Evolutionary conservation across 2,113 vertebrate genomes (phyloP).

Genomic region (Ceratotherium simum): DNA sequence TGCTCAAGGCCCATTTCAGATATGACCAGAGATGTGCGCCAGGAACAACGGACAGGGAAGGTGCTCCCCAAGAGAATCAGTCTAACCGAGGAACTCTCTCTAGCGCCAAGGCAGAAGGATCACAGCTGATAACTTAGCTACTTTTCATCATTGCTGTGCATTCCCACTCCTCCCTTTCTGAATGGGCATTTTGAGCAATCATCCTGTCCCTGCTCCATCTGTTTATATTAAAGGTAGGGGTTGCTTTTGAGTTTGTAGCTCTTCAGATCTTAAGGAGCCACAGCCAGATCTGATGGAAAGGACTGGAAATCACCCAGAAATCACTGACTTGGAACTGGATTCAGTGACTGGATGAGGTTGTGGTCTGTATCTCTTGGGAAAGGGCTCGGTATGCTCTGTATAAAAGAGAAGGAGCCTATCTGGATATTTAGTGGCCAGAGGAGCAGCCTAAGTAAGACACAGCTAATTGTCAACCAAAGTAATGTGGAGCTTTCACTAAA

Average conservation of each 20-base stretch:
- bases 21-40: neutral
- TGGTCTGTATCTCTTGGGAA: neutral
- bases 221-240: neutral
- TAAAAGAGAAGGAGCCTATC: neutral
- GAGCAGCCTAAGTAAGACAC: neutral
- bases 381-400: neutral
- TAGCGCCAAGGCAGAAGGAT: neutral
- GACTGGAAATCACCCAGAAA: neutral
- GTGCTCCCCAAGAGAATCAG: neutral
- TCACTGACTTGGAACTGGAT: neutral
- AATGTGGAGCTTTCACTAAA: neutral
- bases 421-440: neutral
- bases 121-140: neutral
- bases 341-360: neutral
- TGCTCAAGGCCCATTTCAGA: neutral
- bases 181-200: neutral
- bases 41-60: neutral
- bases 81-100: neutral
- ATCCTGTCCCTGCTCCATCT: neutral
- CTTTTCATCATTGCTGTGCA: neutral
- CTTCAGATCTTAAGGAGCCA: neutral
- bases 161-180: neutral
- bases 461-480: neutral
- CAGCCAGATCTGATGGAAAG: neutral
- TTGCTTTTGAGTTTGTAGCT: neutral